Evolutionary conservation across 1,140 invertebrate genomes (phyloP).

Genomic region (Heterodera carotae): DNA sequence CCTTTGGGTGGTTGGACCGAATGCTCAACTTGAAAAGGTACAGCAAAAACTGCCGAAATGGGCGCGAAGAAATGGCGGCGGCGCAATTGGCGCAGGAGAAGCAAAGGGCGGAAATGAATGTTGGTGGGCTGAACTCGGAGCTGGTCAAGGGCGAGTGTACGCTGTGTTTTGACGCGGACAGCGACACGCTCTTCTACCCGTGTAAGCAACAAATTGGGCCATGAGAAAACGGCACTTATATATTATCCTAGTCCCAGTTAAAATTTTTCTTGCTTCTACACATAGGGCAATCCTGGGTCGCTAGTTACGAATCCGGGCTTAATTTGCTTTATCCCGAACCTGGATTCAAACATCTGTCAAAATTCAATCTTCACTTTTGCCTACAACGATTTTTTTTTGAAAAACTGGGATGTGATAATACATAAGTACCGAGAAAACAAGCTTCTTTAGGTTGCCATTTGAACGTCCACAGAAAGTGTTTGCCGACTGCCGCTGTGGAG

Average conservation of each 20-base stretch:
- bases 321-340: too few relatives aligned
- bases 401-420: too few relatives aligned
- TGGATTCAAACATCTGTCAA: too few relatives aligned
- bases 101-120: neutral
- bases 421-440: too few relatives aligned
- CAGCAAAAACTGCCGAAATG: neutral
- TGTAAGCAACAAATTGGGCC: neutral
- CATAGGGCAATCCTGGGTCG: too few relatives aligned
- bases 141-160: constrained; percentile 15
- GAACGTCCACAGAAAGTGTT: constrained; percentile 11
- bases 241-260: too few relatives aligned
- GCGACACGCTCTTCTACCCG: constrained; percentile 11
- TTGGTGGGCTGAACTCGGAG: neutral
- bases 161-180: neutral
- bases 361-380: neutral
- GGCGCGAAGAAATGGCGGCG: too few relatives aligned
- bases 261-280: too few relatives aligned
- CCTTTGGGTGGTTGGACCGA: neutral
- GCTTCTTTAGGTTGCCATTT: constrained; percentile 17
- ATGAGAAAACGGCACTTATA: too few relatives aligned
- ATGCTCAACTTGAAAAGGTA: neutral
- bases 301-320: too few relatives aligned
- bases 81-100: neutral
- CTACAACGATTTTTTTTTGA: too few relatives aligned
- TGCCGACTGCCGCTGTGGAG: neutral